These are phyloP conservation scores for Anodontia alba DNA, from an alignment of 2,888 invertebrate genomes.

Conservation along the genomic window DNA sequence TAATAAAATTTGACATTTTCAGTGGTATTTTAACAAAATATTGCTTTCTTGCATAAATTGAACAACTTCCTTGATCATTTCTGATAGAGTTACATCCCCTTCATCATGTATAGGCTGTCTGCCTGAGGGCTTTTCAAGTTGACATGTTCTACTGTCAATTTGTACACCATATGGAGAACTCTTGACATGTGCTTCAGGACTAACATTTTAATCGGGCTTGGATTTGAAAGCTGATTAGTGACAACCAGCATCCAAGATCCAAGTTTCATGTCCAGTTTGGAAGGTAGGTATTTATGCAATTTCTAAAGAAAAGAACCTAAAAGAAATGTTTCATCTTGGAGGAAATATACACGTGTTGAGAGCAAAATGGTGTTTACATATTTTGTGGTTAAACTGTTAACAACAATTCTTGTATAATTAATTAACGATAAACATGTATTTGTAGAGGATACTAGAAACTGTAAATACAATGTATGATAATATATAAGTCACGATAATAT, in stretches of 20 bases:
- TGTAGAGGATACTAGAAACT: no score
- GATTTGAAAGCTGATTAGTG: neutral
- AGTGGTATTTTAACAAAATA: no score
- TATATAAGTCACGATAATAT: no score
- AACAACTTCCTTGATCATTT: neutral
- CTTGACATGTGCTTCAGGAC: neutral
- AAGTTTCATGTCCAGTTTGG: neutral
- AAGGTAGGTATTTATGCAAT: neutral
- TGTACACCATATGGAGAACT: slow-evolving; percentile 3
- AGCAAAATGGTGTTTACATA: slow-evolving; percentile 6
- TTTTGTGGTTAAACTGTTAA: neutral
- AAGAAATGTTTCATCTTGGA: no score
- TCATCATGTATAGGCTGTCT: neutral
- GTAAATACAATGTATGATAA: no score
- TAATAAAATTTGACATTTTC: no score
- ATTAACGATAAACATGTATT: no score
- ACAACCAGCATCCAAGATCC: neutral
- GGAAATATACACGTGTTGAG: no score
- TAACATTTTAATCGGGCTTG: neutral
- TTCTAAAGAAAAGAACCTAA: neutral
- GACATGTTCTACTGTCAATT: neutral
- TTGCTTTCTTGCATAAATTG: no score
- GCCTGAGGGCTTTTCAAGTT: neutral
- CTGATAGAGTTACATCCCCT: slow-evolving; percentile 3
- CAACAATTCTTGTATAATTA: no score